Evolutionary conservation across 1,140 invertebrate genomes (phyloP).

Genomic region (Laupala kohalensis): DNA sequence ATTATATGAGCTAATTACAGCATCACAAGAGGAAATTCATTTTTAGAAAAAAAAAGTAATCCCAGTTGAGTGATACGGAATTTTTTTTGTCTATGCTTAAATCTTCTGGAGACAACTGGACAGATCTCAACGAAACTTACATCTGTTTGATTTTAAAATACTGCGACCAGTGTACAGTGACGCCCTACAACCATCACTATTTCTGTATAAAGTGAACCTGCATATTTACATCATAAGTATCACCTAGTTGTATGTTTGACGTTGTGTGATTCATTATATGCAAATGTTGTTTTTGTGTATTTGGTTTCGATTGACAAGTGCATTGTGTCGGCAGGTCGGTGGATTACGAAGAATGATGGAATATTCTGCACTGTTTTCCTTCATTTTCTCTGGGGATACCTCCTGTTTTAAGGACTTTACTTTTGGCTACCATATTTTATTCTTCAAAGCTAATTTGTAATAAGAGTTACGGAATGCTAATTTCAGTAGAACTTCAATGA

Average conservation of each 20-base stretch:
- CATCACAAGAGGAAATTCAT: too few relatives aligned
- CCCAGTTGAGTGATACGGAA: too few relatives aligned
- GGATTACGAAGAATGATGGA: not conserved
- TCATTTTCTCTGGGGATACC: not conserved
- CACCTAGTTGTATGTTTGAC: not conserved
- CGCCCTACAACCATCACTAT: not conserved
- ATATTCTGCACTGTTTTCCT: not conserved
- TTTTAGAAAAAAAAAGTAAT: too few relatives aligned
- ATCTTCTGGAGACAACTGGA: too few relatives aligned
- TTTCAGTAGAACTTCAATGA: too few relatives aligned
- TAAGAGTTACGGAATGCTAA: too few relatives aligned
- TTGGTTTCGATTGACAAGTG: not conserved
- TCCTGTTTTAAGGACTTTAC: not conserved
- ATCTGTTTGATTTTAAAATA: not conserved
- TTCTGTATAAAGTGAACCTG: not conserved
- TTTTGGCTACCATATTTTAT: too few relatives aligned
- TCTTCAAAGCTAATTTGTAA: too few relatives aligned
- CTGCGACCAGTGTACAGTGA: not conserved
- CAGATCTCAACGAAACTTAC: too few relatives aligned
- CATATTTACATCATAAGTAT: not conserved
- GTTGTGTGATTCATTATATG: not conserved
- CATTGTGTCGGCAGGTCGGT: not conserved
- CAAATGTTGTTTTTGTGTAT: not conserved
- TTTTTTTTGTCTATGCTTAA: too few relatives aligned
- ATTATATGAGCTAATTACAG: too few relatives aligned